A percentile compares a stretch with the other conserved stretches of the same genome.
These are phyloP conservation scores for Ficedula albicollis DNA, from an alignment of 2,797 vertebrate genomes.

Conservation along the genomic window DNA sequence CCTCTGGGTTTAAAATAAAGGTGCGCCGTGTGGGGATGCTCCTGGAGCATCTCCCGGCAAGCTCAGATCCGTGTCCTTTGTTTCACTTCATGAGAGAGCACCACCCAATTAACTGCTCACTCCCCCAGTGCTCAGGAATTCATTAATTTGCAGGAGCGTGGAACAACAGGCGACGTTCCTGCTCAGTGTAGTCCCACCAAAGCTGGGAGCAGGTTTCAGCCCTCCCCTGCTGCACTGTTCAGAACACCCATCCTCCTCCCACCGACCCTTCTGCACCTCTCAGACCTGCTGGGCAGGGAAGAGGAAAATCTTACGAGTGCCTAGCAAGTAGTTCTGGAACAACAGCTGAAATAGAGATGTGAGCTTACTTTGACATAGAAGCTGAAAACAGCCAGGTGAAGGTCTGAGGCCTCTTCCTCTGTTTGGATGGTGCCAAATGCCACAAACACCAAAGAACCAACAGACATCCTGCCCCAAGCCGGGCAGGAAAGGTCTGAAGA, in stretches of 20 bases:
- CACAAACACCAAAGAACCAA: too few relatives aligned
- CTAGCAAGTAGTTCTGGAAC: too few relatives aligned
- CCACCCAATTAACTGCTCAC: background rate
- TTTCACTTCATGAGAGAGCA: background rate
- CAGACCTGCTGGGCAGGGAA: too few relatives aligned
- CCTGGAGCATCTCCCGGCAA: background rate
- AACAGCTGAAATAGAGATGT: too few relatives aligned
- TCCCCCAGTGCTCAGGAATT: background rate
- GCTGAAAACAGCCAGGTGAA: too few relatives aligned
- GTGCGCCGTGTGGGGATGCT: accelerated
- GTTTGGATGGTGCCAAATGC: too few relatives aligned
- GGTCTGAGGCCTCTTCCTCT: too few relatives aligned
- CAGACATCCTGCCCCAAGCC: too few relatives aligned
- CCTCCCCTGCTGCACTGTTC: background rate
- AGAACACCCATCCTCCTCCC: too few relatives aligned
- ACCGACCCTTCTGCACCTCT: background rate
- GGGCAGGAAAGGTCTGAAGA: too few relatives aligned
- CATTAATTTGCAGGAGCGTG: background rate
- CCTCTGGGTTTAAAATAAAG: background rate
- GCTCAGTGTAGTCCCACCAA: background rate
- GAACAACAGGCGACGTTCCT: background rate
- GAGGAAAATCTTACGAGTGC: too few relatives aligned
- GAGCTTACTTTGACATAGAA: too few relatives aligned
- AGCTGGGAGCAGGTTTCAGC: background rate
- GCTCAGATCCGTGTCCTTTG: background rate